phyloP scores from a whole-genome alignment of 2,797 vertebrate species.

The Sebastes minor region DNA sequence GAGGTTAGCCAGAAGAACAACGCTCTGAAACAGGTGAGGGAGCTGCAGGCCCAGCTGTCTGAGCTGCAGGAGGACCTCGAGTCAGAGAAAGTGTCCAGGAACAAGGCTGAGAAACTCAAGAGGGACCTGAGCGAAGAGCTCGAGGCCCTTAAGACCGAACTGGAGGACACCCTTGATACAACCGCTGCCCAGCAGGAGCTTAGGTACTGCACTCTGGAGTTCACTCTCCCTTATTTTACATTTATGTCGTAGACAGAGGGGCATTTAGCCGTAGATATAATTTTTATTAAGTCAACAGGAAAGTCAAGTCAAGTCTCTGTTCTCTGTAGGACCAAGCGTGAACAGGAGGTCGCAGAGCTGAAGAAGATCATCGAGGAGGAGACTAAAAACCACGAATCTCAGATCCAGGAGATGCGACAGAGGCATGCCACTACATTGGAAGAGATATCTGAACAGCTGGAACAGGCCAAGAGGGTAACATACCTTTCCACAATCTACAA shows the following conservation, averaged over 20 bases:
- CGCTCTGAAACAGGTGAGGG: slow-evolving; percentile 91
- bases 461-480: slow-evolving; percentile 95
- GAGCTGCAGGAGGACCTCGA: slow-evolving; percentile 98
- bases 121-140: slow-evolving; percentile 96
- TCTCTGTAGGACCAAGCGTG: slow-evolving; percentile 89
- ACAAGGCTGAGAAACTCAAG: slow-evolving; percentile 98
- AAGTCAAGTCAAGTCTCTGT: not conserved
- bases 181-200: slow-evolving; percentile 98
- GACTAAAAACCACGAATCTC: slow-evolving; percentile 93
- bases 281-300: not conserved
- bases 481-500: not conserved
- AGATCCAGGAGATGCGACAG: slow-evolving; percentile 97
- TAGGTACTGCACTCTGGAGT: slow-evolving; percentile 77
- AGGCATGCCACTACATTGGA: slow-evolving; percentile 89
- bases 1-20: slow-evolving; percentile 95
- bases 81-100: slow-evolving; percentile 91
- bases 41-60: slow-evolving; percentile 93
- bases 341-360: slow-evolving; percentile 96
- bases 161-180: slow-evolving; percentile 97
- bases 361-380: slow-evolving; percentile 98
- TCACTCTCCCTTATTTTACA: not conserved
- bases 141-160: slow-evolving; percentile 96
- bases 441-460: slow-evolving; percentile 95
- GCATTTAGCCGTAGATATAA: not conserved
- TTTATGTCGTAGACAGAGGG: not conserved